These are phyloP conservation scores for Carcina quercana DNA, from an alignment of 2,888 invertebrate genomes.

Conservation along the genomic window DNA sequence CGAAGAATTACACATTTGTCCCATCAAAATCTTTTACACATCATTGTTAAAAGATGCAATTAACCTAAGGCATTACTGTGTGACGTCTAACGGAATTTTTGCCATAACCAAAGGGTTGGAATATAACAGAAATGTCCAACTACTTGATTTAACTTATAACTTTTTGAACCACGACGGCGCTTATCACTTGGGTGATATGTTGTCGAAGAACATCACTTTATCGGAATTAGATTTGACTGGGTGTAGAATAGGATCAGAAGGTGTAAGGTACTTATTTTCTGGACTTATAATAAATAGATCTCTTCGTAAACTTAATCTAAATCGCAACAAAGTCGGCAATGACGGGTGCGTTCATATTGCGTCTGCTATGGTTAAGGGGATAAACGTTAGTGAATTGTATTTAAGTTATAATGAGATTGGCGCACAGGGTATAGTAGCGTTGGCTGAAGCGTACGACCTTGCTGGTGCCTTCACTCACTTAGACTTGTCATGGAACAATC, in stretches of 20 bases:
- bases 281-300: slow-evolving; percentile 21
- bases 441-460: slow-evolving; percentile 24
- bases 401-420: slow-evolving; percentile 23
- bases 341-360: slow-evolving; percentile 22
- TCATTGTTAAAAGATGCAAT: slow-evolving; percentile 34
- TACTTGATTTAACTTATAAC: slow-evolving; percentile 27
- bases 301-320: slow-evolving; percentile 21
- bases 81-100: slow-evolving; percentile 40
- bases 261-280: slow-evolving; percentile 19
- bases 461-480: slow-evolving; percentile 25
- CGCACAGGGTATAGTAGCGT: slow-evolving; percentile 12
- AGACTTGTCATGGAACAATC: slow-evolving; percentile 30
- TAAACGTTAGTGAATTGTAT: slow-evolving; percentile 19
- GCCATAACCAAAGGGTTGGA: slow-evolving; percentile 45
- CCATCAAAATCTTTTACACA: slow-evolving; percentile 35
- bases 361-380: slow-evolving; percentile 17
- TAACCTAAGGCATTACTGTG: slow-evolving; percentile 47
- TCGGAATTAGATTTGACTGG: slow-evolving; percentile 24
- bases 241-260: slow-evolving; percentile 26
- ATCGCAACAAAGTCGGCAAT: slow-evolving; percentile 22
- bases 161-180: slow-evolving; percentile 27
- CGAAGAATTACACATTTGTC: slow-evolving; percentile 40
- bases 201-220: slow-evolving; percentile 22
- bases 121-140: slow-evolving; percentile 31
- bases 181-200: slow-evolving; percentile 27